phyloP scores from a whole-genome alignment of 1,140 invertebrate species.

The Steinernema khuongi region DNA sequence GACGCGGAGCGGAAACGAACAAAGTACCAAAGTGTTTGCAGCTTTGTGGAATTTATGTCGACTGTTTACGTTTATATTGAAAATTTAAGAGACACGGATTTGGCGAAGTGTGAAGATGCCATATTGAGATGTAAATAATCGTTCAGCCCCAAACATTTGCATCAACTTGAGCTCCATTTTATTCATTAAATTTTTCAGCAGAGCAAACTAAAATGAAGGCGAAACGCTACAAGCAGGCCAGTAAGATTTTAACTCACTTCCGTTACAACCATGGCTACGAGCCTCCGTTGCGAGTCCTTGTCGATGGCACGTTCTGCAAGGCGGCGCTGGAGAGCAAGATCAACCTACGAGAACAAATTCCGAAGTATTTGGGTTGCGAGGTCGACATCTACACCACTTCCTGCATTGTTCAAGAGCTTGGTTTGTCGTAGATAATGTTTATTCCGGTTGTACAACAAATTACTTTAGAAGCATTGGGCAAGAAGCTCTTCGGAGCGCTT shows the following conservation, averaged over 20 bases:
- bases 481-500: constrained; percentile 73
- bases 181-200: constrained; percentile 40
- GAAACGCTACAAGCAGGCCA: constrained; percentile 75
- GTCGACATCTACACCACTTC: constrained; percentile 81
- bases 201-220: constrained; percentile 71
- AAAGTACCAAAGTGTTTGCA: too few relatives aligned
- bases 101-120: neutral
- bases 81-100: too few relatives aligned
- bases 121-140: constrained; percentile 21
- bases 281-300: constrained; percentile 78
- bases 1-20: too few relatives aligned
- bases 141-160: neutral
- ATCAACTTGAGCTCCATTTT: neutral
- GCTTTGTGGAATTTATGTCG: too few relatives aligned
- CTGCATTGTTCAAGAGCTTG: constrained; percentile 79
- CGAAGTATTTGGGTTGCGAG: constrained; percentile 79
- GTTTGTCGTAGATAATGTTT: constrained; percentile 58
- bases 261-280: constrained; percentile 78
- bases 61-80: too few relatives aligned
- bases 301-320: constrained; percentile 91
- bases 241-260: constrained; percentile 75
- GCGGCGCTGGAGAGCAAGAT: constrained; percentile 77
- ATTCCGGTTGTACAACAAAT: constrained; percentile 45
- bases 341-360: constrained; percentile 81
- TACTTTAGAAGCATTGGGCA: constrained; percentile 61